Evolutionary conservation across 2,113 vertebrate species (phyloP).

Genomic region (human): GRCh38 chr7:52255001-52255500

Average conservation of each 20-base stretch:
- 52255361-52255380: neutral
- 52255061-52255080: neutral
- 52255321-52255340: neutral
- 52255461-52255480: neutral
- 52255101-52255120: neutral
- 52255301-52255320: neutral
- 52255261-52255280: neutral
- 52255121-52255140: neutral
- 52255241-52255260: neutral
- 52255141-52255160: neutral
- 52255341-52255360: neutral
- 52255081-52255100: neutral
- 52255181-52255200: neutral
- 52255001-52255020: neutral
- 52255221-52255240: neutral
- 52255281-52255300: neutral
- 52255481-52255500: neutral
- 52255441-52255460: neutral
- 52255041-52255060: neutral
- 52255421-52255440: neutral
- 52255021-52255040: neutral
- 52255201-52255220: neutral
- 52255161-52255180: neutral
- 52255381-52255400: neutral
- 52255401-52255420: too few relatives aligned